phyloP scores from a whole-genome alignment of 2,888 invertebrate genomes.

The Lasius fuliginosus region DNA sequence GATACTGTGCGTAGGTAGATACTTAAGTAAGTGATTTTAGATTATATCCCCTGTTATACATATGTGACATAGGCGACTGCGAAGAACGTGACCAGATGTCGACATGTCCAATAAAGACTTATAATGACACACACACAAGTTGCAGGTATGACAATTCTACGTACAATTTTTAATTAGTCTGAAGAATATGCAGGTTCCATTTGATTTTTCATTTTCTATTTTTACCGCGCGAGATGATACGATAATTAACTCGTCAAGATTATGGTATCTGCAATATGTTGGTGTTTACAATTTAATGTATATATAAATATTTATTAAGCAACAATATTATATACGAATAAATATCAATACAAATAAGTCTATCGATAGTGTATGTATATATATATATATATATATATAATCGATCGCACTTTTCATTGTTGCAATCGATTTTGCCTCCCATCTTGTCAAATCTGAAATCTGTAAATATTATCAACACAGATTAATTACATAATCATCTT shows the following conservation, averaged over 20 bases:
- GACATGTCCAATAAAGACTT: not conserved
- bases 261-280: not conserved
- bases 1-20: constrained; percentile 6
- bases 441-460: not conserved
- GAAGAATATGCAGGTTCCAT: not conserved
- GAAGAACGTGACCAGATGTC: not conserved
- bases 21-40: constrained; percentile 17
- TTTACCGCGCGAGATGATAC: not conserved
- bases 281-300: constrained; percentile 22
- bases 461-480: not conserved
- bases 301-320: constrained; percentile 26
- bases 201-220: not conserved
- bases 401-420: not conserved
- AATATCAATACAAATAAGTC: not conserved
- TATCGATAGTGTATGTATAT: no score
- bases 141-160: not conserved
- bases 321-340: not conserved
- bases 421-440: not conserved
- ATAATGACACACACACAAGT: not conserved
- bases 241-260: not conserved
- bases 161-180: not conserved
- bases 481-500: constrained; percentile 1
- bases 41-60: constrained; percentile 10
- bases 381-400: not conserved
- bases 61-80: not conserved